Percentiles rank a stretch among this genome's conserved stretches.
phyloP scores from a whole-genome alignment of 2,797 vertebrate genomes.

The Paratrypauchen microcephalus region DNA sequence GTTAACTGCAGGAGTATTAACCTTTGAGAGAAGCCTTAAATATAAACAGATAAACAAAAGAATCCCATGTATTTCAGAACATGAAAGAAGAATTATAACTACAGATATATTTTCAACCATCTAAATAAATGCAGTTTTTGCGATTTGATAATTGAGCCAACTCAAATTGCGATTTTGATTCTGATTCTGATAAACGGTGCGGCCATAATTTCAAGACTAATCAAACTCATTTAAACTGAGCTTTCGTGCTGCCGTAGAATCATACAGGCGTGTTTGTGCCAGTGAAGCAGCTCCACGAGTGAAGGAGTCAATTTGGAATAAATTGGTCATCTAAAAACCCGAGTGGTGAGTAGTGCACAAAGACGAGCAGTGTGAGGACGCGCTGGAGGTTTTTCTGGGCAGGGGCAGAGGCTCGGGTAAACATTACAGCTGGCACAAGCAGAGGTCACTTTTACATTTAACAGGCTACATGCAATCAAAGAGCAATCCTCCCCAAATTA shows the following conservation, averaged over 20 bases:
- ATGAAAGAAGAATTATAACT: too few species aligned
- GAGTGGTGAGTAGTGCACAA: slow-evolving; percentile 52
- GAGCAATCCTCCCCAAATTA: not conserved
- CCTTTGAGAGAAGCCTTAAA: too few species aligned
- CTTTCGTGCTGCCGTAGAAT: not conserved
- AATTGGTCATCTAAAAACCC: slow-evolving; percentile 52
- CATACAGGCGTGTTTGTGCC: slow-evolving; percentile 10
- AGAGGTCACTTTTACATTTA: slow-evolving; percentile 14
- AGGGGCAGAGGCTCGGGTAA: slow-evolving; percentile 37
- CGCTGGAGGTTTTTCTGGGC: slow-evolving; percentile 33
- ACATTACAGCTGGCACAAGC: slow-evolving; percentile 41
- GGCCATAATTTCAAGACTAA: not conserved
- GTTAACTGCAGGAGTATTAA: too few species aligned
- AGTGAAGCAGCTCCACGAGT: slow-evolving; percentile 23
- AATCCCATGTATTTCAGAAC: too few species aligned
- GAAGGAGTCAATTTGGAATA: slow-evolving; percentile 52
- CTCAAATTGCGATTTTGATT: too few species aligned
- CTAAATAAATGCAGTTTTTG: too few species aligned
- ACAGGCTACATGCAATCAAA: slow-evolving; percentile 18
- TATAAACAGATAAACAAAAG: too few species aligned
- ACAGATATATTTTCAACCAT: too few species aligned
- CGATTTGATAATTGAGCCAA: too few species aligned
- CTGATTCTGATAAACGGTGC: too few species aligned
- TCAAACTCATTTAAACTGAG: slow-evolving; percentile 10
- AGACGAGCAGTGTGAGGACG: slow-evolving; percentile 59